Base-by-base conservation (phyloP, 2,113 vertebrate species). In the Elephantulus edwardii region DNA sequence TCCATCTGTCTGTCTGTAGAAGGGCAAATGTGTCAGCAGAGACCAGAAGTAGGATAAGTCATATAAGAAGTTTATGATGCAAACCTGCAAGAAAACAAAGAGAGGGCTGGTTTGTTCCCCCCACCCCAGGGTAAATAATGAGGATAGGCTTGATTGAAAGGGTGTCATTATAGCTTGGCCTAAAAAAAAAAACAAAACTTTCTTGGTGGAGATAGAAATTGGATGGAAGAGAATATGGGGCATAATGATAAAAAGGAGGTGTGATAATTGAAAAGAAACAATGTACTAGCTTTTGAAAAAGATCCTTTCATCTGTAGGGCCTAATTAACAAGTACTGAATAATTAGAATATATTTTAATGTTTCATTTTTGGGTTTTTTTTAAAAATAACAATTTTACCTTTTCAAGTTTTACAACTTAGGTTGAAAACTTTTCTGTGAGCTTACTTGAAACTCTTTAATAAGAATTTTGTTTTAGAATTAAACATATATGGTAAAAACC, bases 381-480 rank as follows among this genome's bases (percentile, higher is more conserved):
- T 35, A 89, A 48, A 44, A 83, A 76, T 60, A 22, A 58, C 42
- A 70, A 0, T 92, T 91, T 86, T 26, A 64, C 52, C 86, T 86
- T 90, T 86, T 80, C 11, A 93, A 64, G 76, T 71, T 66, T 90
- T 93, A 44, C 87, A 93, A 76, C 12, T 75, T 52, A 40, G 8
- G 62, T 2, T 83, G 48, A 56, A 6, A n/a, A 24, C 68, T 86
- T 90, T 66, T 4, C 16, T 62, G 3, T 60, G 48, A 71, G 62
- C 17, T 56, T 77, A 70, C n/a, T n/a, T 66, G 44, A 93, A 64
- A 50, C 38, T 62, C 35, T 84, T 87, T 79, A 89, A 28, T 77
- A 76, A 13, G 74, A 44, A 52, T 79, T 87, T 83, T 74, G 5
- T 79, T 81, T 89, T 58, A 84, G 56, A 92, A 54, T 92, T 56